phyloP scores from a whole-genome alignment of 2,797 vertebrate genomes.

The Podarcis siculus region DNA sequence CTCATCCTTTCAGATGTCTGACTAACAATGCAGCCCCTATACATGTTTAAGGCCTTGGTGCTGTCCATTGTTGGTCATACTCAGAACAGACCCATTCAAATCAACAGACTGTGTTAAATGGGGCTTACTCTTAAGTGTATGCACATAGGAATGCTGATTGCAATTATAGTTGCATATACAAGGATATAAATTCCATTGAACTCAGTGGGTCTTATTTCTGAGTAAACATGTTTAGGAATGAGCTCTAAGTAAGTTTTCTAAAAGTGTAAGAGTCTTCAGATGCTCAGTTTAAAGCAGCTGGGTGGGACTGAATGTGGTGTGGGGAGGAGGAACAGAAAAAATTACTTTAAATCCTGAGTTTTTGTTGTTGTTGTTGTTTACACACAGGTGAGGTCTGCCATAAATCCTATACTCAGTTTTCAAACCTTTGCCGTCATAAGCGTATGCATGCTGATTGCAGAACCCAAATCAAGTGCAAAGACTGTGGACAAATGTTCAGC shows the following conservation, averaged over 20 bases:
- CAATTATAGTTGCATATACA: neutral
- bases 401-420: slow-evolving; percentile 99
- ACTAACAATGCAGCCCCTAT: neutral
- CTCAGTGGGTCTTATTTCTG: neutral
- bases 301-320: slow-evolving; percentile 57
- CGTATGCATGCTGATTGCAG: slow-evolving; percentile 99
- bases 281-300: slow-evolving; percentile 38
- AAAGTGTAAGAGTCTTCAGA: slow-evolving; percentile 49
- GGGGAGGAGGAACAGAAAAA: slow-evolving; percentile 55
- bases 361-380: slow-evolving; percentile 79
- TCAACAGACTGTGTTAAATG: neutral
- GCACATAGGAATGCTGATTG: neutral
- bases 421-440: slow-evolving; percentile 99
- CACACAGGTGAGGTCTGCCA: slow-evolving; percentile 98
- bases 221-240: neutral
- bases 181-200: neutral
- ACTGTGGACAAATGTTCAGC: slow-evolving; percentile 99
- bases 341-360: slow-evolving; percentile 81
- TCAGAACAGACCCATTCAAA: neutral
- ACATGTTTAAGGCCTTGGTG: neutral
- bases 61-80: too few relatives aligned
- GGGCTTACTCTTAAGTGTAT: neutral
- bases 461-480: slow-evolving; percentile 99
- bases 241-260: slow-evolving; percentile 1
- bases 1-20: neutral